Evolutionary conservation across 2,797 vertebrate species (phyloP).

Genomic region (Ataeniobius toweri): DNA sequence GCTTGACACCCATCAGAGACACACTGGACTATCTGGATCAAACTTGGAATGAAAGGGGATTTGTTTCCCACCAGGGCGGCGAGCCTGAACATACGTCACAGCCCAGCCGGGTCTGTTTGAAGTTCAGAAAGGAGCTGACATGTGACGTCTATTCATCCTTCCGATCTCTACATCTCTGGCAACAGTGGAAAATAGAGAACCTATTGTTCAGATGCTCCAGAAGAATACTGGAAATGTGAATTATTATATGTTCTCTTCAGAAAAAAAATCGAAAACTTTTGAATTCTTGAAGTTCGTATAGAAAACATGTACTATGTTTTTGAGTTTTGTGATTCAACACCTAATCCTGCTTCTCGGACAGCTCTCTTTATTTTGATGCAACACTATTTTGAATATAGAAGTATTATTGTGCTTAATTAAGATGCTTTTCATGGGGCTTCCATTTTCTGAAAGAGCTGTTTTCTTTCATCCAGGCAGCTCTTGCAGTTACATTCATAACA

Average conservation of each 20-base stretch:
- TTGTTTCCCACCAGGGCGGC: conserved; percentile 59
- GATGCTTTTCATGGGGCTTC: conserved; percentile 17
- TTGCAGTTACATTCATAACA: conserved; percentile 4
- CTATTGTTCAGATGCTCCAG: neutral
- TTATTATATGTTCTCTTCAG: neutral
- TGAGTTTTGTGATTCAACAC: neutral
- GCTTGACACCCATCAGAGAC: conserved; percentile 21
- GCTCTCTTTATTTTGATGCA: neutral
- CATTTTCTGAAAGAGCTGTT: neutral
- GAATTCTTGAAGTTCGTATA: neutral
- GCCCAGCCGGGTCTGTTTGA: conserved; percentile 48
- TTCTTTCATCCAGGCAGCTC: conserved; percentile 8
- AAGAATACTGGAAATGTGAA: neutral
- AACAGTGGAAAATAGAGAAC: neutral
- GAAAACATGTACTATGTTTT: neutral
- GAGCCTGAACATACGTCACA: conserved; percentile 42
- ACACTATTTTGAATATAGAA: neutral
- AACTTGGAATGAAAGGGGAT: conserved; percentile 46
- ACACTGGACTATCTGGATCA: conserved; percentile 40
- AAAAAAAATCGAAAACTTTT: neutral
- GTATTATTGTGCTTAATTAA: neutral
- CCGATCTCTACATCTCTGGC: neutral
- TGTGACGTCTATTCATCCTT: conserved; percentile 21
- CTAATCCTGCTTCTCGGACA: neutral
- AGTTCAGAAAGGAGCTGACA: conserved; percentile 31